Evolutionary conservation across 2,888 invertebrate species (phyloP), one percentile per base, ranked within the genome.

Genomic region (Himalopsyche kuldschensis): DNA sequence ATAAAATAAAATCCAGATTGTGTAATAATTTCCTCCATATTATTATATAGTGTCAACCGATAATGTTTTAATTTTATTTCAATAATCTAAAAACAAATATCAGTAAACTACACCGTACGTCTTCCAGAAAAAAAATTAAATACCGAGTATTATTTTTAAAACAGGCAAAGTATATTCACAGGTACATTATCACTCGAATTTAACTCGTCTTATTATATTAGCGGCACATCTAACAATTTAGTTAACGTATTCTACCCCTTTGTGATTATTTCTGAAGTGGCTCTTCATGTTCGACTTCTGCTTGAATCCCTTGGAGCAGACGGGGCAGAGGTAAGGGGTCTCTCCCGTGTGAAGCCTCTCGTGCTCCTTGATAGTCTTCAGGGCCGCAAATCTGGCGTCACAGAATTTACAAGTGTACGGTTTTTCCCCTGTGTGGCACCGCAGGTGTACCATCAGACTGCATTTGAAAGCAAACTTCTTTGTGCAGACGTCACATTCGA

Each of bases 251-350:
- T 69, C 69, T 69, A 69, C 30, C 27, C 69, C 69, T 27, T 69
- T 69, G 69, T 69, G 69, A 69, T 85, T 86, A 46, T 85, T 82
- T 35, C 84, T 77, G 75, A 85, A 85, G 63, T 86, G 86, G 75
- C 86, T 86, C 63, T 85, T 86, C 86, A 86, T 86, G 63, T 86
- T 86, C 1, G 84, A 84, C 55, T 84, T 83, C 48, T 86, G 86
- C 11, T 82, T 82, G 82, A 85, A 86, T 0, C 84, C 84, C 78
- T 85, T 86, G 20, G 81, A 80, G 75, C 86, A 86, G 11, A 82
- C 77, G 0, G 86, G 86, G 75, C 86, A 86, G 17, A 80, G 24
- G 63, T 86, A 86, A 4, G 86, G 86, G 3, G 84, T 83, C 75
- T 85, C 83, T 2, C 86, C 86, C 1, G 86, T 86, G 80, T 86